phyloP scores from a whole-genome alignment of 2,113 vertebrate species.

The Sturnus vulgaris region DNA sequence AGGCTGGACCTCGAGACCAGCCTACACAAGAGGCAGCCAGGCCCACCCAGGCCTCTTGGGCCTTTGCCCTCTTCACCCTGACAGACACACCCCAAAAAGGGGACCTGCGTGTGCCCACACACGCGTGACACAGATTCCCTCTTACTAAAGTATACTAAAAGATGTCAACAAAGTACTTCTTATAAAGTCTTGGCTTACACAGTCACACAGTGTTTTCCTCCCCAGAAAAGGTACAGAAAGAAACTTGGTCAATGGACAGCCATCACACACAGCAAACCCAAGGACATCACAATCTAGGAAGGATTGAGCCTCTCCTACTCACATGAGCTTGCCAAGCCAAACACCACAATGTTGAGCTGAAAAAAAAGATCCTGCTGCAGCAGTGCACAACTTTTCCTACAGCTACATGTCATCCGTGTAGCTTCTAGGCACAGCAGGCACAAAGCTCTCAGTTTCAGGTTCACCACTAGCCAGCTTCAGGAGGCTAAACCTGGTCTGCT shows the following conservation, averaged over 20 bases:
- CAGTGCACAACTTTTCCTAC: neutral
- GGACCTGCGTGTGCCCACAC: neutral
- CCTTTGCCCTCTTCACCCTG: neutral
- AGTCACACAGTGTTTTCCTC: neutral
- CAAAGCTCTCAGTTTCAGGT: neutral
- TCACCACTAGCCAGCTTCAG: neutral
- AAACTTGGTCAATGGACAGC: rapidly evolving
- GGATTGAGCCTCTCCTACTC: neutral
- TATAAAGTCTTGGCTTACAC: neutral
- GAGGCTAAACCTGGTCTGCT: neutral
- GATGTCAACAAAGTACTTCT: neutral
- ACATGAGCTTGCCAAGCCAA: neutral
- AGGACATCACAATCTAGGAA: neutral
- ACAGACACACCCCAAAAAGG: neutral
- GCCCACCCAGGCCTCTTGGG: rapidly evolving
- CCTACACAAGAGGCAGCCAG: neutral
- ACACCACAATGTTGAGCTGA: rapidly evolving
- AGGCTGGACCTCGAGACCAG: rapidly evolving
- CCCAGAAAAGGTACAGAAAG: neutral
- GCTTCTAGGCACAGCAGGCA: neutral
- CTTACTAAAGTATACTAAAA: neutral
- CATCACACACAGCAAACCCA: neutral
- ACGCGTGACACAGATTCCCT: rapidly evolving
- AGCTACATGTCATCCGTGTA: neutral
- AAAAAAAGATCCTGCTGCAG: neutral